Evolutionary conservation across 1,140 invertebrate genomes (phyloP).

Genomic region (Bilobella aurantiaca): DNA sequence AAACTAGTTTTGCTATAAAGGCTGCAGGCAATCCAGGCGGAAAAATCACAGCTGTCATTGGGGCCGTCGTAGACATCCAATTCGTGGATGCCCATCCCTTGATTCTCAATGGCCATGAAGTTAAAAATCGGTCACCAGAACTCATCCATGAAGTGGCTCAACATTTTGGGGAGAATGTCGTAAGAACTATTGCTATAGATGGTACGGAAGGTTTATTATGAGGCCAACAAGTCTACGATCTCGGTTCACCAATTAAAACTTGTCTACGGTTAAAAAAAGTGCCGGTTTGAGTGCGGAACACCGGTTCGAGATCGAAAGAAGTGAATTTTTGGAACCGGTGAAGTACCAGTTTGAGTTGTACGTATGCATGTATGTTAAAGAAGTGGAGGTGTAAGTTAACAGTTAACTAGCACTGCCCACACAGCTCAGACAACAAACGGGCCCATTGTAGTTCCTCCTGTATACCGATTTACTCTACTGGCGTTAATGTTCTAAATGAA

Average conservation of each 20-base stretch:
- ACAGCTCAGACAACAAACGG: no score
- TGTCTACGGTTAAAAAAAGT: no score
- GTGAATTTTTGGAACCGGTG: no score
- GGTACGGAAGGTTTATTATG: constrained; percentile 95
- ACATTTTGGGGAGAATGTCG: constrained; percentile 85
- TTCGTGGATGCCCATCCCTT: constrained; percentile 92
- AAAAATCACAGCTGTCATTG: constrained; percentile 70
- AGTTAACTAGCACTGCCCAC: no score
- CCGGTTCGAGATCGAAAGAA: no score
- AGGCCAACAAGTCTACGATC: constrained; percentile 79
- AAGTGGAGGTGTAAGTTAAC: no score
- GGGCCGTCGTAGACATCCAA: constrained; percentile 98
- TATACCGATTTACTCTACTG: no score
- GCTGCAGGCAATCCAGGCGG: constrained; percentile 57
- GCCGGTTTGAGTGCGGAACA: no score
- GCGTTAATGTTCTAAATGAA: no score
- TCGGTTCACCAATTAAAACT: constrained; percentile 90
- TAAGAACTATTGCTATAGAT: constrained; percentile 98
- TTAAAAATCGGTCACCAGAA: constrained; percentile 62
- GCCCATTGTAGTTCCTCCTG: no score
- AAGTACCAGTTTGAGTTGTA: no score
- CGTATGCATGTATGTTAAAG: no score
- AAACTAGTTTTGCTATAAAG: constrained; percentile 41
- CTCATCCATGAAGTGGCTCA: constrained; percentile 76
- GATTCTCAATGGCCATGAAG: constrained; percentile 95